Conservation (phyloP, 2,113 vertebrate genomes). For the Trogon melanurus region DNA sequence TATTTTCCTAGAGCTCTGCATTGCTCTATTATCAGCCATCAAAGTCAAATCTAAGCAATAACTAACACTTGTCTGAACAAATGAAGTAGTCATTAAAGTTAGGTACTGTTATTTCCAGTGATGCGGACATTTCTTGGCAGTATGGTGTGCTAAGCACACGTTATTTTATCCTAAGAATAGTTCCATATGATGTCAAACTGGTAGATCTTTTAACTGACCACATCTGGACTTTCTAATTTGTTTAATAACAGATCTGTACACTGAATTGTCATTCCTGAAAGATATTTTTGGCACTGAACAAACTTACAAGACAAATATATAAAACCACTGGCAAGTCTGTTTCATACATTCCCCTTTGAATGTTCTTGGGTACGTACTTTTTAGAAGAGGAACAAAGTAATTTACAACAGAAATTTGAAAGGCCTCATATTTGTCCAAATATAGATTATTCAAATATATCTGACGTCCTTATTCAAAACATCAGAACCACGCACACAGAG, state of each 20-base stretch:
- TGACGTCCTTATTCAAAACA: background rate
- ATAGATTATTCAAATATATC: background rate
- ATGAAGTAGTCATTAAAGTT: background rate
- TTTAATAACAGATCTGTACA: background rate
- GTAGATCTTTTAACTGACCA: background rate
- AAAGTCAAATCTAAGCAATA: slow-evolving; percentile 1
- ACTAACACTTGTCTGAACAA: slow-evolving; percentile 10
- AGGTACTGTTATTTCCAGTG: background rate
- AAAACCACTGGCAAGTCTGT: background rate
- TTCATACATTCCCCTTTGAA: background rate
- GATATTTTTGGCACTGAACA: background rate
- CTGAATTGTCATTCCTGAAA: background rate
- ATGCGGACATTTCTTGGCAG: background rate
- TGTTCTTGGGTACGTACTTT: background rate
- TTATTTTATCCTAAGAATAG: slow-evolving; percentile 15
- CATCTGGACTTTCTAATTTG: background rate
- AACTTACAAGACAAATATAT: background rate
- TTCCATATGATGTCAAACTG: background rate
- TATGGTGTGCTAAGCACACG: background rate
- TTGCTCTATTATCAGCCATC: background rate
- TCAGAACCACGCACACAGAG: background rate
- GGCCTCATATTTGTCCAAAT: background rate
- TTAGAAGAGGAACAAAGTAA: background rate
- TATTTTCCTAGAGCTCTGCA: background rate
- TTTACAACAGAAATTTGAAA: background rate